Conservation (phyloP, 2,113 vertebrate species). For the Camelus dromedarius region DNA sequence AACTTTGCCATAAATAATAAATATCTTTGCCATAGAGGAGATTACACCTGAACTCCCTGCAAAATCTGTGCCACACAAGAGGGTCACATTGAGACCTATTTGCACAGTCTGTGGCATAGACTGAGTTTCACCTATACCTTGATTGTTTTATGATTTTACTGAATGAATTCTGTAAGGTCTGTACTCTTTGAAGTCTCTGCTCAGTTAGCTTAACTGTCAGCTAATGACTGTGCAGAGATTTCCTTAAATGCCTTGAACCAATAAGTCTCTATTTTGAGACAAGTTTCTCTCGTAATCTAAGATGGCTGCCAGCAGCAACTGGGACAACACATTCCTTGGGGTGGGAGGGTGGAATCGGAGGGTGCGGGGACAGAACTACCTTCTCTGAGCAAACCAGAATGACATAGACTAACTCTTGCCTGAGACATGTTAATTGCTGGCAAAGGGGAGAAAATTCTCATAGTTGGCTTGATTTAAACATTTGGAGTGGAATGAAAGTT, state of each 20-base stretch:
- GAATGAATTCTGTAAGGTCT: background rate
- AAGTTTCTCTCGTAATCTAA: background rate
- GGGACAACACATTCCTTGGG: background rate
- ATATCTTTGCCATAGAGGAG: background rate
- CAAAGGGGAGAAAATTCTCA: background rate
- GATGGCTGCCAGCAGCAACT: background rate
- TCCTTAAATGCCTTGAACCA: background rate
- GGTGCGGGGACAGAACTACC: too few relatives aligned
- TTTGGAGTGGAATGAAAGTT: background rate
- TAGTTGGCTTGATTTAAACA: background rate
- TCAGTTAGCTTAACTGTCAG: background rate
- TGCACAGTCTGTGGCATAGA: background rate
- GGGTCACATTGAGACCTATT: background rate
- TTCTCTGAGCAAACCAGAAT: background rate
- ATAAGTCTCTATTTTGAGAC: slow-evolving; percentile 17
- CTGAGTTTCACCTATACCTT: background rate
- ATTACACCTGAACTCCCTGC: background rate
- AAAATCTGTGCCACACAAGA: background rate
- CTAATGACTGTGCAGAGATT: background rate
- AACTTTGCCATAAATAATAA: background rate
- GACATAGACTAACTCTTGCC: background rate
- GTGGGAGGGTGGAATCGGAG: background rate
- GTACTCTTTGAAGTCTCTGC: background rate
- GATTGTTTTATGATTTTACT: background rate
- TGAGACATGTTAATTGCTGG: background rate